Evolutionary conservation across 2,888 invertebrate genomes (phyloP).

Genomic region (Acleris laterana): DNA sequence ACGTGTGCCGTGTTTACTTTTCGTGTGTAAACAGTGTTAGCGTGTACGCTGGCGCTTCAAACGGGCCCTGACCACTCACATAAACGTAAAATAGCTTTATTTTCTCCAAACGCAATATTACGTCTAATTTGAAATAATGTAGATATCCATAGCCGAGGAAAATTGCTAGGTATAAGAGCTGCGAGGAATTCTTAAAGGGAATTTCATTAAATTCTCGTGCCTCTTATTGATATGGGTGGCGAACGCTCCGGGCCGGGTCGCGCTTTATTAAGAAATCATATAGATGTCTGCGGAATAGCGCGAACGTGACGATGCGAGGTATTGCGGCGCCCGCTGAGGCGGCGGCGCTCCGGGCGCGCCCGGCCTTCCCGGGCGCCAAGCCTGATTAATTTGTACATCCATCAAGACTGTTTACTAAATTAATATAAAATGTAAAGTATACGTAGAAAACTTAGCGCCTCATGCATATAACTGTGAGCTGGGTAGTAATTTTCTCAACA

Average conservation of each 20-base stretch:
- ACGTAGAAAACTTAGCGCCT: too few relatives aligned
- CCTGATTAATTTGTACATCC: slow-evolving; percentile 7
- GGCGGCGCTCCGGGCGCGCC: neutral
- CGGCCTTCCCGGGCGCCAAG: neutral
- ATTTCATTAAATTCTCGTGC: slow-evolving; percentile 56
- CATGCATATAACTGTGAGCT: too few relatives aligned
- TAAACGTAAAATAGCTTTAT: slow-evolving; percentile 33
- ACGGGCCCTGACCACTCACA: slow-evolving; percentile 10
- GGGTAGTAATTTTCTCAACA: too few relatives aligned
- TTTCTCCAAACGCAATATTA: slow-evolving; percentile 34
- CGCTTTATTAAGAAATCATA: slow-evolving; percentile 82
- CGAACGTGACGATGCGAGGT: slow-evolving; percentile 76
- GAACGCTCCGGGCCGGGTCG: slow-evolving; percentile 66
- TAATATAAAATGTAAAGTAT: too few relatives aligned
- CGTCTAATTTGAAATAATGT: slow-evolving; percentile 56
- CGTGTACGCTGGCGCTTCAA: slow-evolving; percentile 27
- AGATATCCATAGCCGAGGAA: slow-evolving; percentile 51
- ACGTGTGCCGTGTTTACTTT: neutral
- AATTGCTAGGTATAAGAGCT: slow-evolving; percentile 60
- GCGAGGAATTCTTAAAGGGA: slow-evolving; percentile 63
- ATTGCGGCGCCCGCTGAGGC: slow-evolving; percentile 49
- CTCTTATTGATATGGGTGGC: slow-evolving; percentile 81
- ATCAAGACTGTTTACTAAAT: too few relatives aligned
- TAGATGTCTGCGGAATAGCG: slow-evolving; percentile 72
- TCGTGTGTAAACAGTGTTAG: slow-evolving; percentile 22